Percentiles rank a stretch among this genome's conserved stretches.
Evolutionary conservation across 1,140 invertebrate genomes (phyloP).

Genomic region (Amphibalanus amphitrite): DNA sequence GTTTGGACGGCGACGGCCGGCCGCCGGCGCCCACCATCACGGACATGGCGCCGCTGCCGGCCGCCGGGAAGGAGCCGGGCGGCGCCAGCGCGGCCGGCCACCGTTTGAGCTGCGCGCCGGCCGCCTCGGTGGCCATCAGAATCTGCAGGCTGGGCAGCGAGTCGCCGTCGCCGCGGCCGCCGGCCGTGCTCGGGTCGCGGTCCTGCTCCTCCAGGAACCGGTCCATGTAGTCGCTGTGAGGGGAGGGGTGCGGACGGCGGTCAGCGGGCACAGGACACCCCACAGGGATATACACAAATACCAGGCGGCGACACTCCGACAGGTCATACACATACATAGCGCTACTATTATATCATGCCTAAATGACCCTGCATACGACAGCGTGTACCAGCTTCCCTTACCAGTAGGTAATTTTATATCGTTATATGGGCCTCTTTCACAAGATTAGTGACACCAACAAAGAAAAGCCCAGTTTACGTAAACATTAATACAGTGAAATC

Average conservation of each 20-base stretch:
- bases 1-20: neutral
- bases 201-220: conserved; percentile 67
- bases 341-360: no score
- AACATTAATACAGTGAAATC: no score
- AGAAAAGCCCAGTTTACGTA: no score
- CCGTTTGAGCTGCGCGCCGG: neutral
- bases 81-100: conserved; percentile 2
- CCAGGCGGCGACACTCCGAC: conserved; percentile 15
- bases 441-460: no score
- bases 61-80: neutral
- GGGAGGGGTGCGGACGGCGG: no score
- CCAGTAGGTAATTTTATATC: no score
- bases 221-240: conserved; percentile 65
- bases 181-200: conserved; percentile 17
- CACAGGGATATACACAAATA: conserved; percentile 20
- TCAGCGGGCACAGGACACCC: no score
- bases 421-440: no score
- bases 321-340: conserved; percentile 15
- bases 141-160: conserved; percentile 22
- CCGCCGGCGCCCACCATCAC: neutral
- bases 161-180: conserved; percentile 12
- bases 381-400: no score
- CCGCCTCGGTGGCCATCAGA: conserved; percentile 8
- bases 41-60: no score
- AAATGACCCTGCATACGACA: no score